Conservation (phyloP, 1,140 invertebrate genomes). For the Frieseomelitta varia region DNA sequence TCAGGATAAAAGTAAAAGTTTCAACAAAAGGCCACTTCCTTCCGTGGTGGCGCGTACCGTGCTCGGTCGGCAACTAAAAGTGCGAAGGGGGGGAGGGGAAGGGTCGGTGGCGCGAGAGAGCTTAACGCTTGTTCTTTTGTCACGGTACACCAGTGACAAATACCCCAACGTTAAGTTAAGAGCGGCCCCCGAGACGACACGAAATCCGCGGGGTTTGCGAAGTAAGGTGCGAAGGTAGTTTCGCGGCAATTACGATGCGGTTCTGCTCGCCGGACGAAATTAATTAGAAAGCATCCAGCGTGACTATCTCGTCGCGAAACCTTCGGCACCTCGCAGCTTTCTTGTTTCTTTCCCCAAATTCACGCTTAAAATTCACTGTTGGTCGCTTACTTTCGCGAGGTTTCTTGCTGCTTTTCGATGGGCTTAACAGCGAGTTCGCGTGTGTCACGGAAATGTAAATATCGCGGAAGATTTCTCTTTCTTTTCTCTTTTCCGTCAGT, state of each 20-base stretch:
- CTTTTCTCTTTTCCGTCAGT: neutral
- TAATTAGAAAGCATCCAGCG: constrained; percentile 66
- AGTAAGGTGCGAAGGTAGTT: constrained; percentile 52
- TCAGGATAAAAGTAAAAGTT: constrained; percentile 65
- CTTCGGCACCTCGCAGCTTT: constrained; percentile 45
- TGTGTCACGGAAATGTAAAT: constrained; percentile 24
- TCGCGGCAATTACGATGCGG: constrained; percentile 66
- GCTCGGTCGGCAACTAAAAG: constrained; percentile 24
- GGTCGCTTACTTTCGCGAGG: neutral
- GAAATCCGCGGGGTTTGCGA: too few relatives aligned
- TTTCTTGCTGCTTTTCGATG: neutral
- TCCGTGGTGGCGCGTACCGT: constrained; percentile 47
- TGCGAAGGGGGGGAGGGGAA: neutral
- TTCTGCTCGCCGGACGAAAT: constrained; percentile 69
- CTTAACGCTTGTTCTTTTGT: constrained; percentile 63
- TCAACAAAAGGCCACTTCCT: constrained; percentile 63
- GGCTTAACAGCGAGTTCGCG: constrained; percentile 37
- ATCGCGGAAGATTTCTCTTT: neutral
- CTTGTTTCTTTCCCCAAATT: neutral
- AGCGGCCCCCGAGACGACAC: constrained; percentile 29
- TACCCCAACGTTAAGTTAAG: constrained; percentile 65
- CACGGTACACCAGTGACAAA: constrained; percentile 66
- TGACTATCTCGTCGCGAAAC: neutral
- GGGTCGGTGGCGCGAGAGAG: neutral
- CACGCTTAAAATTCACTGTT: neutral